Evolutionary conservation across 2,797 vertebrate species (phyloP), one percentile per base, ranked within the genome.

Genomic region (Poecilia gillii): DNA sequence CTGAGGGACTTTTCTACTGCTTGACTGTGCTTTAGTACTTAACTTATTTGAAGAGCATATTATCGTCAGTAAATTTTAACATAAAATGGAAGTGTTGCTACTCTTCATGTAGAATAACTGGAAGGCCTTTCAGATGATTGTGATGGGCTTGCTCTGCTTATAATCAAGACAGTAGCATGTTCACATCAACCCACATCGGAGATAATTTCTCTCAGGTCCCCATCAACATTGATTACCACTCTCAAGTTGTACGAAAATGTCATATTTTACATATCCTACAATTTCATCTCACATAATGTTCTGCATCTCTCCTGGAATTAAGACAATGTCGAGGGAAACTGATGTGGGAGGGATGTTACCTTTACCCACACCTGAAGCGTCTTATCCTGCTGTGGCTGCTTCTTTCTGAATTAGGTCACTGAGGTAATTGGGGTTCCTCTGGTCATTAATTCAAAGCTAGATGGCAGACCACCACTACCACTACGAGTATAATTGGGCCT

Each of bases 221-320:
- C 92, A 94, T 96, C 94, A 95, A 88, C 91, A 87, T 77, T 95
- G 93, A 96, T 95, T 94, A 94, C 82, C 82, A 86, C 90, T 93
- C 92, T 89, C 31, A 87, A 92, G 94, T 84, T 90, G 79, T 81
- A 74, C 66, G 81, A 90, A 96, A 96, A 96, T 96, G 96, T 94
- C 95, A 95, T 79, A 91, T 95, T 96, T 96, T 95, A 95, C 94
- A 96, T 95, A 93, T 91, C 81, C 86, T 92, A 93, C 95, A 95
- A 94, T 95, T 95, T 95, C 91, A 93, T 76, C 85, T 80, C 85
- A 53, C 86, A 89, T 90, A 90, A 92, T 84, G 80, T 85, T 84
- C 71, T 76, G 85, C 79, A 80, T 79, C 76, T 87, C 82, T 84
- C 77, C 84, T 25, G 72, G 81, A 92, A 86, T 85, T 82, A 93